Evolutionary conservation across 2,888 invertebrate genomes (phyloP).

Genomic region (Drosophila tanythrix): DNA sequence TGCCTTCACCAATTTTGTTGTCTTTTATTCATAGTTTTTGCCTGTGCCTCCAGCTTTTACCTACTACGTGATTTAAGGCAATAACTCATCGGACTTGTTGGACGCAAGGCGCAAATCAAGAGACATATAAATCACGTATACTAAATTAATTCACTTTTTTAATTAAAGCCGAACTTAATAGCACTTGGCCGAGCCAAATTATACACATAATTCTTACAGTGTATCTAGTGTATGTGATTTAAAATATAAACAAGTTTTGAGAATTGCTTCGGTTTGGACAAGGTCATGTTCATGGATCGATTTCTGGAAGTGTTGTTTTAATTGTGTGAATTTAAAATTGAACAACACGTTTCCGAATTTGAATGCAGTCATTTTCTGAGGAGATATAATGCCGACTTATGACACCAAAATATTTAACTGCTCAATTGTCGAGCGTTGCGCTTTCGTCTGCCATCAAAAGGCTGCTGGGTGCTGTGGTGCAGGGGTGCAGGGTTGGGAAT

Average conservation of each 20-base stretch:
- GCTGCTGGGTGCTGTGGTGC: constrained; percentile 1
- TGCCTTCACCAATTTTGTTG: constrained; percentile 12
- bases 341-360: no score
- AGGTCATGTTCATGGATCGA: neutral
- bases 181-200: constrained; percentile 32
- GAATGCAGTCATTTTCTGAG: neutral
- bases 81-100: constrained; percentile 81
- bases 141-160: constrained; percentile 76
- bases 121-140: constrained; percentile 76
- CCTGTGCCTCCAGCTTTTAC: constrained; percentile 71
- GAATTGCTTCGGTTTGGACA: neutral
- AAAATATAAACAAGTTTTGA: neutral
- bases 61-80: constrained; percentile 83
- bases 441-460: constrained; percentile 33
- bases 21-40: constrained; percentile 63
- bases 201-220: constrained; percentile 5
- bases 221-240: neutral
- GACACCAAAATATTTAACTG: constrained; percentile 84
- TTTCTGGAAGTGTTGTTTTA: neutral
- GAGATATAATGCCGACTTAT: constrained; percentile 81
- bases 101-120: constrained; percentile 70
- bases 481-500: constrained; percentile 27
- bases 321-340: neutral
- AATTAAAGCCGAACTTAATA: constrained; percentile 60
- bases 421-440: constrained; percentile 79